Evolutionary conservation across 92 coral and sea anemone species (phyloP), one percentile per base, ranked within the genome.

Genomic region (Siderastrea radians): DNA sequence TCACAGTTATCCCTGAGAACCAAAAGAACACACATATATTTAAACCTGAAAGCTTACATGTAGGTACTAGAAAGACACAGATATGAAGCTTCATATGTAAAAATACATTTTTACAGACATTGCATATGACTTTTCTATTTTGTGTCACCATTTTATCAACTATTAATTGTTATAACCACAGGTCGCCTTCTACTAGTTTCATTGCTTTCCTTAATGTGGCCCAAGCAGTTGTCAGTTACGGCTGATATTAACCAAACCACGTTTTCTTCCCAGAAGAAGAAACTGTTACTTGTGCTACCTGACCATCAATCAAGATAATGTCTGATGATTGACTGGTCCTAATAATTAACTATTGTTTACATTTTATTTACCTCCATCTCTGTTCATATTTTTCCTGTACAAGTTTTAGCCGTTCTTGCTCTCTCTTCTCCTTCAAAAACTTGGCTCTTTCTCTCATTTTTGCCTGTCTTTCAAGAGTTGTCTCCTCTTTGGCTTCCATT

Each of bases 381-480:
- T 97, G 98, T 58, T 97, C 98, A 75, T 93, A 90, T 84, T 97
- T 97, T 92, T 97, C 97, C 59, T 93, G 90, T 6, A 94, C 99
- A 94, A 95, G 86, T 71, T 95, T 88, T 43, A 94, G 82, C 67
- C 98, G 81, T 71, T 97, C 99, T 16, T 85, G 79, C 69, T 97
- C 99, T 43, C 98, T 92, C 78, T 97, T 97, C 83, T 95, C 96
- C 76, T 97, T 97, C 84, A 97, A 67, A 84, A 94, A 93, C 82
- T 95, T 97, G 55, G 99, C 99, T 83, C 99, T 90, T 72, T 96
- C 99, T 62, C 99, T 94, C 99, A 97, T 97, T 72, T 97, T 97
- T 17, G 99, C 99, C 84, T 97, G 99, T 61, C 99, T 80, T 79
- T 97, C 99, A 84, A 97, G 85, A 15, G 98, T 94, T 49, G 99